These are phyloP conservation scores for Dynastes maya DNA, from an alignment of 2,888 invertebrate species.

Conservation along the genomic window DNA sequence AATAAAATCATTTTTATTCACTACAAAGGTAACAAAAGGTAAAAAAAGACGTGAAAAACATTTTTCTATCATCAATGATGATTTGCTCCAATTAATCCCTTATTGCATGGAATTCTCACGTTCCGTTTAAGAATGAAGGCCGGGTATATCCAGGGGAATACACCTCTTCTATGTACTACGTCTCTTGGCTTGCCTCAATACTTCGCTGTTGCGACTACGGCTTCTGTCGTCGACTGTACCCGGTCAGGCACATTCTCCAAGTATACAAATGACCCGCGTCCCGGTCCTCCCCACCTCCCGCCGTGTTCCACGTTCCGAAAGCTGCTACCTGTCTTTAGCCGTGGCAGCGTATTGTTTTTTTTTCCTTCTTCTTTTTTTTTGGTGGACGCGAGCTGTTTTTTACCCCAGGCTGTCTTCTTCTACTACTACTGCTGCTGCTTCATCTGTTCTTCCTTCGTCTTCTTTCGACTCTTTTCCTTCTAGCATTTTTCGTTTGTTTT, in stretches of 20 bases:
- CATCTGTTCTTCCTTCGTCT: constrained; percentile 61
- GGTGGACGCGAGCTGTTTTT: constrained; percentile 37
- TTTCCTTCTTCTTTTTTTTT: constrained; percentile 24
- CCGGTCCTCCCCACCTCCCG: constrained; percentile 61
- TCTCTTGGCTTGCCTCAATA: background rate
- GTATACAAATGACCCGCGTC: constrained; percentile 71
- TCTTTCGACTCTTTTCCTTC: constrained; percentile 66
- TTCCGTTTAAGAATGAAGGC: too few relatives aligned
- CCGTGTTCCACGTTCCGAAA: constrained; percentile 56
- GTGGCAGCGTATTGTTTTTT: constrained; percentile 68
- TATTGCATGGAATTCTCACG: too few relatives aligned
- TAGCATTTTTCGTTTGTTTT: background rate
- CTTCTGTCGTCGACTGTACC: constrained; percentile 65
- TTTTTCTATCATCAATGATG: too few relatives aligned
- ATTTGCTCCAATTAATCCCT: too few relatives aligned
- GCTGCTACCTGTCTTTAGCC: constrained; percentile 71
- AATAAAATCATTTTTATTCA: too few relatives aligned
- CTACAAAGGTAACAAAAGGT: too few relatives aligned
- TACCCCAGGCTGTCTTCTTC: constrained; percentile 38
- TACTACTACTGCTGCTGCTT: constrained; percentile 25
- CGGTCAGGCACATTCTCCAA: constrained; percentile 71
- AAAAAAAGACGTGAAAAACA: too few relatives aligned
- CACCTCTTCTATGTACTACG: too few relatives aligned
- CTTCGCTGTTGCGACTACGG: constrained; percentile 14
- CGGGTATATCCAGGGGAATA: too few relatives aligned